phyloP scores from a whole-genome alignment of 2,797 vertebrate species.

The Bradypus variegatus region DNA sequence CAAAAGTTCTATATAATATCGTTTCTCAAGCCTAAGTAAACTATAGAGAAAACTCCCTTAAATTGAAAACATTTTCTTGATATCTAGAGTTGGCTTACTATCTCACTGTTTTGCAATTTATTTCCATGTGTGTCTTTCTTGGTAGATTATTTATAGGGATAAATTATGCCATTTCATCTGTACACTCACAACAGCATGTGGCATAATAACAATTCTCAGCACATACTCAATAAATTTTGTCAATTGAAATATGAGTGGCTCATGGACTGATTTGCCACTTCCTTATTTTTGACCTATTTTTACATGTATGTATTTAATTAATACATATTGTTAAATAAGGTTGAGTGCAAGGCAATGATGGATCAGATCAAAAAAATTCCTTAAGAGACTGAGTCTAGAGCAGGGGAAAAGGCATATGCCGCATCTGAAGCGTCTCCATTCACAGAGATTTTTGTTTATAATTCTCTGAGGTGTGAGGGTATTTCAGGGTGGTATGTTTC shows the following conservation, averaged over 20 bases:
- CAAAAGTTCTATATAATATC: background rate
- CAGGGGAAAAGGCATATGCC: background rate
- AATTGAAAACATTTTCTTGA: background rate
- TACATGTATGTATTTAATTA: background rate
- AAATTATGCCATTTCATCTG: background rate
- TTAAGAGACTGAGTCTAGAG: background rate
- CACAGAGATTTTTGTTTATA: background rate
- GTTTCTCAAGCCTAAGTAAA: background rate
- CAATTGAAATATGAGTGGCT: background rate
- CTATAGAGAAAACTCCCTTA: background rate
- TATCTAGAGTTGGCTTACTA: background rate
- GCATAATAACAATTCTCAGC: background rate
- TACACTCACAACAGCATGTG: background rate
- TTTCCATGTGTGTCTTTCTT: background rate
- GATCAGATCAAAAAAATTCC: background rate
- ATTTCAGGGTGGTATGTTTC: background rate
- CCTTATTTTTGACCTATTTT: background rate
- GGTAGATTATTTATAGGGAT: background rate
- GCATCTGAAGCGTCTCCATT: background rate
- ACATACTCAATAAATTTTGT: background rate
- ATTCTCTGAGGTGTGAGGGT: background rate
- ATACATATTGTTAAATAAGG: background rate
- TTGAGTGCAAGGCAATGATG: background rate
- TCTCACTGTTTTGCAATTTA: background rate
- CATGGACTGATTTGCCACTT: background rate